phyloP scores from a whole-genome alignment of 2,797 vertebrate genomes.

The Phrynocephalus vlangalii region DNA sequence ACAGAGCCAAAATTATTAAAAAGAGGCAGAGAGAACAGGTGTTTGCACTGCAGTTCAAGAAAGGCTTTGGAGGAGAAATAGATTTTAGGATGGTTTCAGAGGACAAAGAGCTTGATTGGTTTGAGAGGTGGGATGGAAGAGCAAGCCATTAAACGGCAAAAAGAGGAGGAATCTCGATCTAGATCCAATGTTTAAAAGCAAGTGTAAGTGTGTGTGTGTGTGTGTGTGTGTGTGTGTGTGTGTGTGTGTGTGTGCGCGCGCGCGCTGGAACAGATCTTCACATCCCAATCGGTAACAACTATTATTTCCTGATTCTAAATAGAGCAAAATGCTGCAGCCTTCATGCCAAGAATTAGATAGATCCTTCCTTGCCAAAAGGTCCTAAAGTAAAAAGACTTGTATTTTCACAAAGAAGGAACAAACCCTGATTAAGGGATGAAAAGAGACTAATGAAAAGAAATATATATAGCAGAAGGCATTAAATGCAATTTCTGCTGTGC shows the following conservation, averaged over 20 bases:
- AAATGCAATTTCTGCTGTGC: slow-evolving; percentile 38
- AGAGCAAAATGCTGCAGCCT: slow-evolving; percentile 42
- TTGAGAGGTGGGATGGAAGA: slow-evolving; percentile 5
- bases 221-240: no score
- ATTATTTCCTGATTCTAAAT: slow-evolving; percentile 65
- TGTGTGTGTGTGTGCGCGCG: no score
- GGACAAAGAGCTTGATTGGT: slow-evolving; percentile 1
- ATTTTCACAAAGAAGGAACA: slow-evolving; percentile 48
- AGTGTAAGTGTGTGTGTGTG: not conserved
- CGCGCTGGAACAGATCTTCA: not conserved
- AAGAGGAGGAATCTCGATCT: not conserved
- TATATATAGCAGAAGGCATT: slow-evolving; percentile 27
- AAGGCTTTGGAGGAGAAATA: not conserved
- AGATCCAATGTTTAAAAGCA: not conserved
- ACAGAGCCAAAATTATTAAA: not conserved
- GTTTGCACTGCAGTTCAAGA: not conserved
- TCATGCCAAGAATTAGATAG: slow-evolving; percentile 60
- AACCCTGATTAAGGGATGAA: slow-evolving; percentile 50
- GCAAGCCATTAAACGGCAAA: not conserved
- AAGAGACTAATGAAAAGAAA: slow-evolving; percentile 45
- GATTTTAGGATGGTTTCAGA: not conserved
- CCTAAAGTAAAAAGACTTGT: slow-evolving; percentile 55
- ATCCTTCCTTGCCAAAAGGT: slow-evolving; percentile 48
- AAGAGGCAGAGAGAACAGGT: not conserved
- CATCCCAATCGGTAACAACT: slow-evolving; percentile 47